Conservation (phyloP, 2,888 invertebrate genomes). For the Acanthosepion lycidas region DNA sequence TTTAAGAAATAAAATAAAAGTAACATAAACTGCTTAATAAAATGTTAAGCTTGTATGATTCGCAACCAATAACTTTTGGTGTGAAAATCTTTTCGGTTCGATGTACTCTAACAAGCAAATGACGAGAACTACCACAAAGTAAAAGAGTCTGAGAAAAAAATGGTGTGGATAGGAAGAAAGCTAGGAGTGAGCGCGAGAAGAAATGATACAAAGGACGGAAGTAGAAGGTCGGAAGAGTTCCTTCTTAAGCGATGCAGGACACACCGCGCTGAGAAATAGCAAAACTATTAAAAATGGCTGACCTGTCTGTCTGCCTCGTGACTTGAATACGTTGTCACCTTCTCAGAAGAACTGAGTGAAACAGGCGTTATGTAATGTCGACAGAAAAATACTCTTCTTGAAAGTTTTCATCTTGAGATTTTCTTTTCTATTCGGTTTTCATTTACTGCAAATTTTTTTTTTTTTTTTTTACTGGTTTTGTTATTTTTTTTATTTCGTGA, state of each 20-base stretch:
- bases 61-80: not conserved
- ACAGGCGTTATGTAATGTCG: not conserved
- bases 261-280: slow-evolving; percentile 7
- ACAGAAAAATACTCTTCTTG: not conserved
- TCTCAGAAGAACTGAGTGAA: not conserved
- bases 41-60: not conserved
- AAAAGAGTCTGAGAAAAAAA: no score
- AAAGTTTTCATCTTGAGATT: not conserved
- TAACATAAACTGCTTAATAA: not conserved
- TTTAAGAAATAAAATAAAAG: no score
- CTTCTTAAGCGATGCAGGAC: not conserved
- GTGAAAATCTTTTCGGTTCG: not conserved
- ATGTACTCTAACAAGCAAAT: not conserved
- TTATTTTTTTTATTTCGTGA: not conserved
- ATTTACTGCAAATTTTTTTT: not conserved
- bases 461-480: not conserved
- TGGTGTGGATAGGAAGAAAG: no score
- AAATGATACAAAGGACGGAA: not conserved
- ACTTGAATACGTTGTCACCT: slow-evolving; percentile 5
- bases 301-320: not conserved
- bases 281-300: not conserved
- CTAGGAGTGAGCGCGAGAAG: not conserved
- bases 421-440: not conserved
- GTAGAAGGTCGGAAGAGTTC: not conserved
- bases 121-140: no score